A percentile compares a stretch with the other conserved stretches of the same genome.
Evolutionary conservation across 2,888 invertebrate genomes (phyloP).

Genomic region (Liodrosophila aerea): DNA sequence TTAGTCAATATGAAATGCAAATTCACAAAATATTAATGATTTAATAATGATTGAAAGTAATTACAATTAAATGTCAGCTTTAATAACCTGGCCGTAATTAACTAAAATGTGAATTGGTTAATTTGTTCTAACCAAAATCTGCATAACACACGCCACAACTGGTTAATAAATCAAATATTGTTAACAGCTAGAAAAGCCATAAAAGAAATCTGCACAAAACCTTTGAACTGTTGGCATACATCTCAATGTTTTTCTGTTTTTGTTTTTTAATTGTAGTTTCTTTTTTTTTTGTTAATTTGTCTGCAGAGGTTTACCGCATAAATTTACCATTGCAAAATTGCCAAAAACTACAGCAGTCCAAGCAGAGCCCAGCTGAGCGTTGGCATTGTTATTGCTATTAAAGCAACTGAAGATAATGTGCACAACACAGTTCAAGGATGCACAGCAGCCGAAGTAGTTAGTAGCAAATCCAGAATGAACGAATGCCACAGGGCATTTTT

Average conservation of each 20-base stretch:
- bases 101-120: slow-evolving; percentile 27
- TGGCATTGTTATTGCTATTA: slow-evolving; percentile 68
- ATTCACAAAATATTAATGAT: slow-evolving; percentile 15
- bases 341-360: slow-evolving; percentile 31
- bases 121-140: slow-evolving; percentile 50
- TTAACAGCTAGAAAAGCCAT: slow-evolving; percentile 14
- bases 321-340: slow-evolving; percentile 50
- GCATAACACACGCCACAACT: slow-evolving; percentile 24
- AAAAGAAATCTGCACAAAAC: slow-evolving; percentile 24
- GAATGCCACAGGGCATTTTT: slow-evolving; percentile 38
- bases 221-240: slow-evolving; percentile 37
- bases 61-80: slow-evolving; percentile 13
- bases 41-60: slow-evolving; percentile 15
- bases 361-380: slow-evolving; percentile 30
- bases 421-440: slow-evolving; percentile 12
- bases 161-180: slow-evolving; percentile 44
- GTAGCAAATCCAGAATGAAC: slow-evolving; percentile 46
- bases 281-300: slow-evolving; percentile 5
- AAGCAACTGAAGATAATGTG: slow-evolving; percentile 43
- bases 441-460: slow-evolving; percentile 41
- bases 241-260: slow-evolving; percentile 28
- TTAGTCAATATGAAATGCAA: slow-evolving; percentile 20
- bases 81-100: slow-evolving; percentile 30
- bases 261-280: slow-evolving; percentile 6
- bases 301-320: slow-evolving; percentile 30